A percentile compares a stretch with the other conserved stretches of the same genome.
phyloP scores from a whole-genome alignment of 2,113 vertebrate species.

The Cyrtonyx montezumae region DNA sequence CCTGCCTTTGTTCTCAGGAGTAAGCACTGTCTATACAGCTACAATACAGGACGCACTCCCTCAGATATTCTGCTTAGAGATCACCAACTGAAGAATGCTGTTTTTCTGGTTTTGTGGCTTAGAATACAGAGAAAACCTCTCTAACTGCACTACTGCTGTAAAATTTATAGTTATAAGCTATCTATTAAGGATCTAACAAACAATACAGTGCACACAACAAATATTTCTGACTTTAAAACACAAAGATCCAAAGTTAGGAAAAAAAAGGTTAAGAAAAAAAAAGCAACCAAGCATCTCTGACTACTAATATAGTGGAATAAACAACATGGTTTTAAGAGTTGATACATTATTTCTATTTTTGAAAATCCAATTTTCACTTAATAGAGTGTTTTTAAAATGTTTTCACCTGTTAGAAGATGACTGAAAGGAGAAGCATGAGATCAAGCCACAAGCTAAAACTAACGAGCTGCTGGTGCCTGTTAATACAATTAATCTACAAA shows the following conservation, averaged over 20 bases:
- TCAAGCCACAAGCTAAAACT: background rate
- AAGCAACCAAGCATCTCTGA: background rate
- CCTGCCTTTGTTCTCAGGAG: background rate
- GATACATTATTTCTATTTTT: background rate
- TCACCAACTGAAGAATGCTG: background rate
- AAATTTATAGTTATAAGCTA: background rate
- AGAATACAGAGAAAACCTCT: background rate
- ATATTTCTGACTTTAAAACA: background rate
- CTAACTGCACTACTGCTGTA: background rate
- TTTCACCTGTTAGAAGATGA: background rate
- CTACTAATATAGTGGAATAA: background rate
- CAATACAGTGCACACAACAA: background rate
- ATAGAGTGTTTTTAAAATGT: background rate
- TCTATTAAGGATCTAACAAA: background rate
- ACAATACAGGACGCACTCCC: background rate
- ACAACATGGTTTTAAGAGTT: background rate
- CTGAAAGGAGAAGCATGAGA: background rate
- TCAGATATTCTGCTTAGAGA: background rate
- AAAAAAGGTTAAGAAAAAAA: background rate
- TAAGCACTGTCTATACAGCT: background rate
- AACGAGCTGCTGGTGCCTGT: background rate
- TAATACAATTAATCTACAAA: background rate
- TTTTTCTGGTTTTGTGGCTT: background rate
- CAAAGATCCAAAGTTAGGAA: background rate
- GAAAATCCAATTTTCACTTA: background rate